These are phyloP conservation scores for Trachymyrmex septentrionalis DNA, from an alignment of 1,140 invertebrate genomes.

Conservation along the genomic window DNA sequence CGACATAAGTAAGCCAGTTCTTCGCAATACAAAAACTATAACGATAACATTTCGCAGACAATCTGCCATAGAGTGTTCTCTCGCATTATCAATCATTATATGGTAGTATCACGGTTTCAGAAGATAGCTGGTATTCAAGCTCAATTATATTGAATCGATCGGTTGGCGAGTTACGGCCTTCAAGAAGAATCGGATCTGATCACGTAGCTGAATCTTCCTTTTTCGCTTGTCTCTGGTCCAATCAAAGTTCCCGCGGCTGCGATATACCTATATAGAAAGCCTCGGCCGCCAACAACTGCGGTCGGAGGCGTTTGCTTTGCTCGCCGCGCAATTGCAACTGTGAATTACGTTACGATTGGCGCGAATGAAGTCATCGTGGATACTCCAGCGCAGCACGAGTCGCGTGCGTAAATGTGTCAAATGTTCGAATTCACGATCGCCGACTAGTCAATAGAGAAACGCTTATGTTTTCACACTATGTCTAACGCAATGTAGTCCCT, in stretches of 20 bases:
- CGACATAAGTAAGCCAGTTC: background rate
- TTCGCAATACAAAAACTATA: constrained; percentile 5
- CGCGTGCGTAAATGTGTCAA: constrained; percentile 44
- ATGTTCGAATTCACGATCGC: constrained; percentile 29
- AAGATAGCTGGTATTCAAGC: constrained; percentile 23
- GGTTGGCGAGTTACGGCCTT: constrained; percentile 11
- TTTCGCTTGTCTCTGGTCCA: background rate
- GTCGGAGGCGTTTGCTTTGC: constrained; percentile 16
- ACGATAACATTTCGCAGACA: background rate
- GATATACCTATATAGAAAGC: background rate
- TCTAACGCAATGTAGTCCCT: constrained; percentile 7
- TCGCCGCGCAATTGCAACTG: constrained; percentile 42
- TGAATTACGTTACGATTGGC: constrained; percentile 50
- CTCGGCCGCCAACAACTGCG: constrained; percentile 13
- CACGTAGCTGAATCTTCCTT: constrained; percentile 30
- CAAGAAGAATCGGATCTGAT: constrained; percentile 31
- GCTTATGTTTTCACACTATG: background rate
- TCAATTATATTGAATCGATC: constrained; percentile 52
- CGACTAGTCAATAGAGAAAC: background rate
- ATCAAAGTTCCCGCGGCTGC: background rate
- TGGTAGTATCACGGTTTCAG: background rate
- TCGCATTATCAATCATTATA: constrained; percentile 37
- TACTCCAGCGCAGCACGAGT: background rate
- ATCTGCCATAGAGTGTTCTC: constrained; percentile 46
- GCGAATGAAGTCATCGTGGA: constrained; percentile 59